A percentile compares a stretch with the other conserved stretches of the same genome.
phyloP scores from a whole-genome alignment of 2,113 vertebrate species.

The Sciurus niger region DNA sequence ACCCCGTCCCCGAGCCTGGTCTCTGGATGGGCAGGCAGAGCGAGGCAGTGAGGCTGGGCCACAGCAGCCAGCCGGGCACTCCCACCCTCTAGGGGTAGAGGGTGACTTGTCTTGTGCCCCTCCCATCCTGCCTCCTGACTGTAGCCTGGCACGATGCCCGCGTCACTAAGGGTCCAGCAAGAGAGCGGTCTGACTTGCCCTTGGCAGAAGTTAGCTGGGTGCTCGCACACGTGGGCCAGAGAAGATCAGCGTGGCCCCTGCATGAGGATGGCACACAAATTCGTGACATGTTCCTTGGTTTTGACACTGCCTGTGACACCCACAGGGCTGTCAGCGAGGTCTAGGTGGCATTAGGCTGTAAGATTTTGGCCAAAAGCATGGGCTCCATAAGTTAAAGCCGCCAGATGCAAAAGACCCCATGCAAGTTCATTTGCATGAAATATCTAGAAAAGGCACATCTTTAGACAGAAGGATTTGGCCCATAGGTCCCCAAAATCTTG shows the following conservation, averaged over 20 bases:
- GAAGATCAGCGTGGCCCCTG: too few species aligned
- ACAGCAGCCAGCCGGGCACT: neutral
- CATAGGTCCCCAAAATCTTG: too few species aligned
- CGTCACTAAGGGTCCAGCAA: neutral
- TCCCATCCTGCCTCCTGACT: slow-evolving; percentile 44
- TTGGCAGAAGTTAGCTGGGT: neutral
- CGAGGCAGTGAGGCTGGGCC: neutral
- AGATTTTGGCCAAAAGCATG: neutral
- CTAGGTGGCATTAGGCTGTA: neutral
- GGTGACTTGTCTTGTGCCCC: neutral
- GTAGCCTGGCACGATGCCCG: neutral
- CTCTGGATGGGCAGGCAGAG: neutral
- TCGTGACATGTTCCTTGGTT: too few species aligned
- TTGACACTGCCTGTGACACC: neutral
- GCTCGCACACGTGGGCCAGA: too few species aligned
- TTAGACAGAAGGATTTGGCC: too few species aligned
- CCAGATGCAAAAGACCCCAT: neutral
- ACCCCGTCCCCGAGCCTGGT: too few species aligned
- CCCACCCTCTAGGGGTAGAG: neutral
- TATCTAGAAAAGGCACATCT: neutral
- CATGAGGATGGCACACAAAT: too few species aligned
- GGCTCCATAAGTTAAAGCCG: neutral
- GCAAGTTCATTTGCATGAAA: neutral
- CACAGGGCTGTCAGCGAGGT: neutral
- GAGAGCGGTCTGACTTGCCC: neutral